Percentiles rank a stretch among this genome's conserved stretches.
Evolutionary conservation across 35 echinoderm and acorn worm genomes (phyloP).

Genomic region (Apostichopus californicus): DNA sequence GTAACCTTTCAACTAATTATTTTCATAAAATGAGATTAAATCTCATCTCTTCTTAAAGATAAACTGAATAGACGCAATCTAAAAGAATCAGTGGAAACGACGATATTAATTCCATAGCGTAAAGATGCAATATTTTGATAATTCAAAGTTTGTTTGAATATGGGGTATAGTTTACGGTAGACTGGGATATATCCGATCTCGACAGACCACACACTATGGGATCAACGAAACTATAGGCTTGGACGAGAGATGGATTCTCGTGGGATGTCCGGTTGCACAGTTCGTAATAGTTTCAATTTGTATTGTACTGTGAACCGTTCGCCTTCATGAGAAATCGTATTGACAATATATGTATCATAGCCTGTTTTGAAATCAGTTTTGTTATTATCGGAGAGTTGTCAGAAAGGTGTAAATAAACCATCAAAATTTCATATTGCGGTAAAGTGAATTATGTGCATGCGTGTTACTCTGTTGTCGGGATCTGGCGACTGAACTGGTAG

Average conservation of each 20-base stretch:
- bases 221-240: not conserved
- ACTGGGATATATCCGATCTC: not conserved
- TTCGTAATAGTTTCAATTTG: not conserved
- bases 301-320: not conserved
- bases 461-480: not conserved
- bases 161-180: no score
- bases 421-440: not conserved
- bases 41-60: not conserved
- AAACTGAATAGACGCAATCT: no score
- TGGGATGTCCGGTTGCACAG: not conserved
- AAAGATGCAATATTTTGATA: not conserved
- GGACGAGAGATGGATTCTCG: not conserved
- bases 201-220: not conserved
- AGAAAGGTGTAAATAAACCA: not conserved
- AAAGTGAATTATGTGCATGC: not conserved
- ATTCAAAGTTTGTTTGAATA: no score
- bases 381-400: not conserved
- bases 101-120: not conserved
- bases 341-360: no score
- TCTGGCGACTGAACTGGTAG: not conserved
- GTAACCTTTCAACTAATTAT: not conserved
- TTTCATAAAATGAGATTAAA: not conserved
- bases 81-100: not conserved
- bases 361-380: not conserved
- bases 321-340: not conserved